Conservation (phyloP, 2,797 vertebrate species). For the Pteropus rufus region DNA sequence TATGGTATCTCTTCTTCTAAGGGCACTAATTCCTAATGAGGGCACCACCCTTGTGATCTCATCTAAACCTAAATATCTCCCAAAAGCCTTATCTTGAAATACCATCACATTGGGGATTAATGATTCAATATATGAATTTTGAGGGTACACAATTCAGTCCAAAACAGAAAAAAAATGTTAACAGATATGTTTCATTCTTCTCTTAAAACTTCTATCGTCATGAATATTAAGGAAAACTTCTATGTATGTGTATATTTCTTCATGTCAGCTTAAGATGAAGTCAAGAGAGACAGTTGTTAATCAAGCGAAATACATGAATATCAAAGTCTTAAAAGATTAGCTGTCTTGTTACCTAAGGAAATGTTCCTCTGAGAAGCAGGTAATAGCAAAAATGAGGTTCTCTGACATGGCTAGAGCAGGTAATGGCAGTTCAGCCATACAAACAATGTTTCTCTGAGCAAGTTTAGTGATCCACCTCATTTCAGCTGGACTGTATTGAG, state of each 20-base stretch:
- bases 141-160: neutral
- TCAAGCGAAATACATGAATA: constrained; percentile 13
- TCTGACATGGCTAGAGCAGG: neutral
- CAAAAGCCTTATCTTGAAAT: neutral
- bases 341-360: neutral
- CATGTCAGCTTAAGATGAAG: neutral
- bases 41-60: neutral
- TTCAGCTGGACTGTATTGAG: neutral
- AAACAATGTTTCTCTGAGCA: neutral
- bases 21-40: neutral
- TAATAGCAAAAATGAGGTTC: neutral
- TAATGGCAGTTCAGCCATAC: neutral
- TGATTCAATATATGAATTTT: neutral
- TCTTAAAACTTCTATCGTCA: neutral
- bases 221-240: neutral
- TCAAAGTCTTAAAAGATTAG: neutral
- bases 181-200: neutral
- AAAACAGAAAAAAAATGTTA: neutral
- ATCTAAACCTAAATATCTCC: neutral
- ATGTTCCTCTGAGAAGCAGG: neutral
- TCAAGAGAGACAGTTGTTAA: neutral
- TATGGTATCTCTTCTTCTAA: neutral
- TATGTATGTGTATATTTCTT: neutral
- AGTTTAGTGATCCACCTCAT: neutral
- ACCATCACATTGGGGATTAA: neutral